These are phyloP conservation scores for Synchiropus splendidus DNA, from an alignment of 2,113 vertebrate genomes.

Conservation along the genomic window DNA sequence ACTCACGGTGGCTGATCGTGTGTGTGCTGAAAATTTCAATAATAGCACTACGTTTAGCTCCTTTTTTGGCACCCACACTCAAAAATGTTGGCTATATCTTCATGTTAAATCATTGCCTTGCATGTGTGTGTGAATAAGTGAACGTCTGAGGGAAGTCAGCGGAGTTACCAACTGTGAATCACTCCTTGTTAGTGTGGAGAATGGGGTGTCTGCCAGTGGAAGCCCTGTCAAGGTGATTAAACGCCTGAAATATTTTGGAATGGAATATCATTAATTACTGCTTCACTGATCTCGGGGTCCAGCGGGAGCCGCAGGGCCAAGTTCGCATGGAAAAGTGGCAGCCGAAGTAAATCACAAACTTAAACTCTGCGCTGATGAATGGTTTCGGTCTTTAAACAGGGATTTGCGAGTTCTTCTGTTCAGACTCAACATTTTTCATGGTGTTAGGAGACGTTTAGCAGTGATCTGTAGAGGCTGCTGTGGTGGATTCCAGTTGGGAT, in stretches of 20 bases:
- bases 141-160: conserved; percentile 1
- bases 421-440: conserved; percentile 5
- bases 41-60: no score
- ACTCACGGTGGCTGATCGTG: no score
- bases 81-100: no score
- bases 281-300: conserved; percentile 15
- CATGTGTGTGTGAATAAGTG: conserved; percentile 2
- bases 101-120: not conserved
- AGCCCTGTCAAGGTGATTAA: conserved; percentile 20
- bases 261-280: conserved; percentile 39
- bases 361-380: conserved; percentile 16
- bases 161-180: conserved; percentile 6
- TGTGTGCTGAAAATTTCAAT: no score
- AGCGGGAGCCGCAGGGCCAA: conserved; percentile 5
- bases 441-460: not conserved
- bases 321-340: conserved; percentile 35
- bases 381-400: not conserved
- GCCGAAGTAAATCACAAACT: conserved; percentile 28
- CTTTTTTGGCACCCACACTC: no score
- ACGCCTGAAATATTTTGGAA: conserved; percentile 22
- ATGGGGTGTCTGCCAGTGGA: conserved; percentile 13
- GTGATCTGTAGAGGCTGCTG: not conserved
- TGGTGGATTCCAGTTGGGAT: no score
- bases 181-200: conserved; percentile 14
- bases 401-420: conserved; percentile 13